phyloP scores from a whole-genome alignment of 2,113 vertebrate genomes.

The Boulengeromyrus knoepffleri region DNA sequence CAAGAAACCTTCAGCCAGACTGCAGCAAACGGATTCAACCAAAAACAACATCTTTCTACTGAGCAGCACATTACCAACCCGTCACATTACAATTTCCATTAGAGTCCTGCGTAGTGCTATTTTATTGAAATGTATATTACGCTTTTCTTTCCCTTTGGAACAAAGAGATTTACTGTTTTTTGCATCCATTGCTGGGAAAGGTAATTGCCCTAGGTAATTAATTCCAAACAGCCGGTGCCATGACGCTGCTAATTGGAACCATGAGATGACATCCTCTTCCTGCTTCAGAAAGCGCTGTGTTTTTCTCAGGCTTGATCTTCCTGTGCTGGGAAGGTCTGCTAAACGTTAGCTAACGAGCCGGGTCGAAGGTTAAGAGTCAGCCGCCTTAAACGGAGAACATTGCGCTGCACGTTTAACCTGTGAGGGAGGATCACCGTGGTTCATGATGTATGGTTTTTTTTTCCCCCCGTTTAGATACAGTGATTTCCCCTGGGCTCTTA shows the following conservation, averaged over 20 bases:
- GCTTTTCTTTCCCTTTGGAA: slow-evolving; percentile 33
- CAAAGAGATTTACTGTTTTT: slow-evolving; percentile 47
- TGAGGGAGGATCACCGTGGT: background rate
- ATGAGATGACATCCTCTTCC: slow-evolving; percentile 41
- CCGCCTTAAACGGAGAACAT: background rate
- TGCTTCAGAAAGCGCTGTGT: slow-evolving; percentile 17
- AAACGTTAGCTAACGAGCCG: background rate
- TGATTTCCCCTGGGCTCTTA: slow-evolving; percentile 16
- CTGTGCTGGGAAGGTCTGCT: background rate
- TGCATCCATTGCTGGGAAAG: slow-evolving; percentile 35
- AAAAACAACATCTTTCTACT: background rate
- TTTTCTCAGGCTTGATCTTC: background rate
- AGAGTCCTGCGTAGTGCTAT: background rate
- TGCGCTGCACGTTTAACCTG: background rate
- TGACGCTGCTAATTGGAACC: slow-evolving; percentile 54
- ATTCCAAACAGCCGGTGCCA: slow-evolving; percentile 41
- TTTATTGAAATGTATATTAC: slow-evolving; percentile 21
- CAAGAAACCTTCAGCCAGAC: background rate
- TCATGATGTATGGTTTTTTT: background rate
- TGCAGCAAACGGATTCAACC: background rate
- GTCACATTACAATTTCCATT: slow-evolving; percentile 13
- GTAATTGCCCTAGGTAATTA: slow-evolving; percentile 53
- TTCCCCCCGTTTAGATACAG: background rate
- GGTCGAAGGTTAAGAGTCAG: background rate
- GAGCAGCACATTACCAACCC: background rate